A percentile compares a stretch with the other conserved stretches of the same genome.
Conservation (phyloP, 2,797 vertebrate species). For the Emydoidea blandingii region DNA sequence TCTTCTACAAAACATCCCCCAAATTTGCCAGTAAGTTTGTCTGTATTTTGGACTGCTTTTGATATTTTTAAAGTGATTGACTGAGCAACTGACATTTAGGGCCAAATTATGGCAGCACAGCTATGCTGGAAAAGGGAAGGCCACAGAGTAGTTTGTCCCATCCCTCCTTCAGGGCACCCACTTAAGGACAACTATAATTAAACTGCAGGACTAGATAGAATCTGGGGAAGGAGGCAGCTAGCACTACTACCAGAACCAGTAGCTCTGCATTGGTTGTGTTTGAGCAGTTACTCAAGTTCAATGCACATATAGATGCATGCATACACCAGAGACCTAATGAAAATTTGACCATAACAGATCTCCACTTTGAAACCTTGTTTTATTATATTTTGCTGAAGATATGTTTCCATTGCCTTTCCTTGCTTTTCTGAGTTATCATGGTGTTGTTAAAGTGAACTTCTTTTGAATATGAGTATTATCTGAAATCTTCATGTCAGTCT, state of each 20-base stretch:
- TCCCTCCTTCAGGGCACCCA: background rate
- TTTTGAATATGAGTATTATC: background rate
- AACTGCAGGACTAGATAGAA: background rate
- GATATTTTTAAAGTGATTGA: background rate
- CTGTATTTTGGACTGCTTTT: background rate
- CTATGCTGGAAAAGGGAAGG: background rate
- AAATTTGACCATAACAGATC: background rate
- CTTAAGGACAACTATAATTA: background rate
- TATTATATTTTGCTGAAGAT: background rate
- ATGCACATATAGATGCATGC: background rate
- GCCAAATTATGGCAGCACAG: background rate
- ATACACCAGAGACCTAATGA: background rate
- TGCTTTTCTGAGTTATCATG: background rate
- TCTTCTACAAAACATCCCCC: background rate
- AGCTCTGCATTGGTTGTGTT: background rate
- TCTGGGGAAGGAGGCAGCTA: accelerated
- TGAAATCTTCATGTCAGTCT: background rate
- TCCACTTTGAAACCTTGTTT: background rate
- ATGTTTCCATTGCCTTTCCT: background rate
- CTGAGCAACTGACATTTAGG: background rate
- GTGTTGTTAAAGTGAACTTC: background rate
- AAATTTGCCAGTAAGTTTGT: background rate
- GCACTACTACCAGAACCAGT: background rate
- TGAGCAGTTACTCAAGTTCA: accelerated
- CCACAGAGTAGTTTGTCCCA: background rate